Conservation (phyloP, 2,797 vertebrate species). For the Phyllotis vaccarum region DNA sequence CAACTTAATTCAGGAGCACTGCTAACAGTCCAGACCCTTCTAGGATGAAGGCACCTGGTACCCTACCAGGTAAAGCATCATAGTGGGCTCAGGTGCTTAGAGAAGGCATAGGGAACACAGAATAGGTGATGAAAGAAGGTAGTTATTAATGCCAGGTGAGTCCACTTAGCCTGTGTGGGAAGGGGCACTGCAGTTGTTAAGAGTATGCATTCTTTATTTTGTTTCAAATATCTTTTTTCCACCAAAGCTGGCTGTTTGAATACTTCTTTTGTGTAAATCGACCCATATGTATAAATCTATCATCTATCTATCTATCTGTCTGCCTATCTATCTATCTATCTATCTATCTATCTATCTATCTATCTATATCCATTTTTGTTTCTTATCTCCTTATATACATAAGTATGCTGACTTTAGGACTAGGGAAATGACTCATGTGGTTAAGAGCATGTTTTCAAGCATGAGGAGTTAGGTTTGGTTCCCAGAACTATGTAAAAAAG, state of each 20-base stretch:
- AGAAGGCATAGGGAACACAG: neutral
- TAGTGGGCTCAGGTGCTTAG: no score
- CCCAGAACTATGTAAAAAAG: neutral
- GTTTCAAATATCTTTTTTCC: neutral
- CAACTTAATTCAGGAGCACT: neutral
- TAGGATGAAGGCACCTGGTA: neutral
- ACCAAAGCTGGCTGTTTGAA: neutral
- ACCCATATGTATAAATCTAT: rapidly evolving
- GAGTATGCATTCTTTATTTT: neutral
- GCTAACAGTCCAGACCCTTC: neutral
- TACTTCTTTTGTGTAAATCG: neutral
- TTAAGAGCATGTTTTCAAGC: neutral
- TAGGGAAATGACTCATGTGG: neutral
- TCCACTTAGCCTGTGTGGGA: neutral
- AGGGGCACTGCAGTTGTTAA: neutral
- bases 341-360: no score
- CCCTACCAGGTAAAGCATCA: neutral
- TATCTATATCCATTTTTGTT: neutral
- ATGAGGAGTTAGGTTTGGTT: neutral
- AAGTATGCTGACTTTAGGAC: neutral
- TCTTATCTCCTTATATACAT: no score
- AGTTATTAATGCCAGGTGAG: neutral
- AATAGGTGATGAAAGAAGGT: neutral
- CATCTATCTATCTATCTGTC: neutral
- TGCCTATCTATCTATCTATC: neutral